Evolutionary conservation across 2,888 invertebrate species (phyloP), one percentile per base, ranked within the genome.

Genomic region (Pseudolycoriella hygida): DNA sequence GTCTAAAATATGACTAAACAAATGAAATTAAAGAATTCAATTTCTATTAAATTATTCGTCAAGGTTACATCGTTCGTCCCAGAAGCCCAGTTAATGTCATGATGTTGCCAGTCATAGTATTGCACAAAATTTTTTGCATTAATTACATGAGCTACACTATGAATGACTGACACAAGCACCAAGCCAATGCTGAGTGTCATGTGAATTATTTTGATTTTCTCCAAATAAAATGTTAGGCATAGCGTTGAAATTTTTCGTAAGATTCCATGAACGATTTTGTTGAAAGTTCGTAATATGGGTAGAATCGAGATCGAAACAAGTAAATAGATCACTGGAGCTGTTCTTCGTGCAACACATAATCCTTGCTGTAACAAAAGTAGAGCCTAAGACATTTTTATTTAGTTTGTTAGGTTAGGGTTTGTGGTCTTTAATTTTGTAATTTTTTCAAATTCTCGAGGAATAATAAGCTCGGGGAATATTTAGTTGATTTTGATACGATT

Each of bases 61-160:
- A 12, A 2, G 3, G 18, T 40, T 40, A 40, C 40, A 40, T 40
- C 40, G 18, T 40, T 8, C 8, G 19, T 11, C 19, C 40, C 40
- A 6, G 3, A 17, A 3, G 72, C 71, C 50, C 70, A 66, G 58
- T 72, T 72, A 53, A 72, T 65, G 52, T 68, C 69, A 19, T 51
- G 53, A 50, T 59, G 57, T 49, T 55, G 53, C 45, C 62, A 59
- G 54, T 70, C 67, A 61, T 67, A 72, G 50, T 66, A 60, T 50
- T 62, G 61, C 37, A 71, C 71, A 60, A 71, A 72, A 60, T 71
- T 71, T 64, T 68, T 66, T 52, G 71, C 63, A 60, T 73, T 73
- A 48, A 66, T 60, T 51, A 70, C 64, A 57, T 73, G 72, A 41
- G 71, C 71, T 51, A 64, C 60, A 53, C 71, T 68, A 62, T 73